phyloP scores from a whole-genome alignment of 1,140 invertebrate genomes.

The Hycleus cichorii region DNA sequence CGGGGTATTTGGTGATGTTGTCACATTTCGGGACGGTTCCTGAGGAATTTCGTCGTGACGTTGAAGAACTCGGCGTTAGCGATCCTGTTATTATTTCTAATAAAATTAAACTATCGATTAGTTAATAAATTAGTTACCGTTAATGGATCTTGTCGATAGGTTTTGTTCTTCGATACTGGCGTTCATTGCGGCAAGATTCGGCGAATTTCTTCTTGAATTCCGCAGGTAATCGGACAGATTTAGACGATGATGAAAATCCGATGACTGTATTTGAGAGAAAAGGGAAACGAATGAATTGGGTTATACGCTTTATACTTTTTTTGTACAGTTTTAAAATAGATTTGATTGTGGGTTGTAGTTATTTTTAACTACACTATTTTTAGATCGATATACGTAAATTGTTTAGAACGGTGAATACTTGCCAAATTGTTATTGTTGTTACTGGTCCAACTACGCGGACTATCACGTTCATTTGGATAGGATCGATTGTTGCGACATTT shows the following conservation, averaged over 20 bases:
- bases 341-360: slow-evolving; percentile 8
- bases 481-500: slow-evolving; percentile 38
- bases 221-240: slow-evolving; percentile 11
- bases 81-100: slow-evolving; percentile 20
- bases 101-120: neutral
- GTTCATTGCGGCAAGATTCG: slow-evolving; percentile 21
- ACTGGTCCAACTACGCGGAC: slow-evolving; percentile 24
- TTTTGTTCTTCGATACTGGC: slow-evolving; percentile 13
- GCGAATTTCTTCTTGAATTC: slow-evolving; percentile 19
- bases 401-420: slow-evolving; percentile 15
- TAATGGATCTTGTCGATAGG: slow-evolving; percentile 1
- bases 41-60: slow-evolving; percentile 31
- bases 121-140: neutral
- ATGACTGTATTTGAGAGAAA: neutral
- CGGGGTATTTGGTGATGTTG: slow-evolving; percentile 40
- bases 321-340: neutral
- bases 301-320: neutral
- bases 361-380: slow-evolving; percentile 23
- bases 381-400: slow-evolving; percentile 16
- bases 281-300: slow-evolving; percentile 6
- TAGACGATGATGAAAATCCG: slow-evolving; percentile 3
- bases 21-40: slow-evolving; percentile 37
- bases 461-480: slow-evolving; percentile 21
- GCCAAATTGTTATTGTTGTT: slow-evolving; percentile 33
- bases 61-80: slow-evolving; percentile 25